Evolutionary conservation across 1,140 invertebrate genomes (phyloP).

Genomic region (Zaprionus ghesquierei): DNA sequence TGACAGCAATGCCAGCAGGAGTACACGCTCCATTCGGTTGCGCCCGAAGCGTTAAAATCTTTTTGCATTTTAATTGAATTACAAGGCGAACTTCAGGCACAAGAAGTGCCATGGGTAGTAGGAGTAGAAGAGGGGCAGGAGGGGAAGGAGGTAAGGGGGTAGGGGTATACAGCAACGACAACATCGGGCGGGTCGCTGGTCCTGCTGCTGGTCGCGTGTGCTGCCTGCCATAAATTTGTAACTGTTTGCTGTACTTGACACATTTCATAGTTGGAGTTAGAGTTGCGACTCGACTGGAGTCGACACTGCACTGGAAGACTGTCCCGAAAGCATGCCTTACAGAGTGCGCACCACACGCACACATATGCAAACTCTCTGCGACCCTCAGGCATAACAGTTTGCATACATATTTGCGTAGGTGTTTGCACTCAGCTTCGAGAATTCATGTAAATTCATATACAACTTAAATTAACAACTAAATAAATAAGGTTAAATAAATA

Average conservation of each 20-base stretch:
- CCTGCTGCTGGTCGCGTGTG: slow-evolving; percentile 59
- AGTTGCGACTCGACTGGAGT: slow-evolving; percentile 28
- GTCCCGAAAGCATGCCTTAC: slow-evolving; percentile 1
- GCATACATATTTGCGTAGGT: slow-evolving; percentile 74
- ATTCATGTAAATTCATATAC: slow-evolving; percentile 67
- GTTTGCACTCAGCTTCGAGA: slow-evolving; percentile 31
- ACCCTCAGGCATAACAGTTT: slow-evolving; percentile 6
- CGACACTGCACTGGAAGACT: slow-evolving; percentile 11
- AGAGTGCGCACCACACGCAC: slow-evolving; percentile 1
- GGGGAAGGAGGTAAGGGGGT: background rate
- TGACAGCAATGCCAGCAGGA: background rate
- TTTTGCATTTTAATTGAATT: slow-evolving; percentile 78
- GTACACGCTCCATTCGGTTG: slow-evolving; percentile 61
- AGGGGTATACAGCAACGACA: background rate
- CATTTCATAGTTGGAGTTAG: slow-evolving; percentile 57
- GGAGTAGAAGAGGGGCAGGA: background rate
- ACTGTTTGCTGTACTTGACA: slow-evolving; percentile 80
- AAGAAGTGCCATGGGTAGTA: background rate
- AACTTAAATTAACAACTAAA: slow-evolving; percentile 66
- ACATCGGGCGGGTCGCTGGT: slow-evolving; percentile 7
- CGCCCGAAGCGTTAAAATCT: slow-evolving; percentile 52
- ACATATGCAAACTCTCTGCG: background rate
- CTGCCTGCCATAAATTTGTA: slow-evolving; percentile 72
- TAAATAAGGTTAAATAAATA: slow-evolving; percentile 33
- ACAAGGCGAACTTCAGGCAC: slow-evolving; percentile 27